phyloP scores from a whole-genome alignment of 2,113 vertebrate genomes.

The Geococcyx californianus region DNA sequence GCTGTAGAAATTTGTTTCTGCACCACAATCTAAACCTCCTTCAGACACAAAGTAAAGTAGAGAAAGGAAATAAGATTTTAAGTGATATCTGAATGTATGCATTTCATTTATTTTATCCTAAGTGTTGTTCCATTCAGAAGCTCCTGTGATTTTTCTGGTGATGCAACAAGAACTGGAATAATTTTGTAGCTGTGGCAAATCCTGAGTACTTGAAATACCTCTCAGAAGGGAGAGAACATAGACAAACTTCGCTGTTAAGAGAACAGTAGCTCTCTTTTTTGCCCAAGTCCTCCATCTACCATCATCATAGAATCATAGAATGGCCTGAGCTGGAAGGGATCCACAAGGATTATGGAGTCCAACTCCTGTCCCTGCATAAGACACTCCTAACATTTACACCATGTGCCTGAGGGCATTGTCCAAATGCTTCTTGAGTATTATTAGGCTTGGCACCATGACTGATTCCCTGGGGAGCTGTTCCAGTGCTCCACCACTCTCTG shows the following conservation, averaged over 20 bases:
- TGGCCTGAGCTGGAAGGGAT: too few species aligned
- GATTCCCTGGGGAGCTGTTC: too few species aligned
- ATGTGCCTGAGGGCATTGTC: too few species aligned
- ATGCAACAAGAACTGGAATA: neutral
- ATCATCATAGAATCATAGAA: too few species aligned
- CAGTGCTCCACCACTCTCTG: too few species aligned
- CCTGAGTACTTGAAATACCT: neutral
- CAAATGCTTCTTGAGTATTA: too few species aligned
- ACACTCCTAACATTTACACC: too few species aligned
- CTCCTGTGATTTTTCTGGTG: neutral
- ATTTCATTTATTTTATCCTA: neutral
- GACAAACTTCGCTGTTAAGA: neutral
- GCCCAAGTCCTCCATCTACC: neutral
- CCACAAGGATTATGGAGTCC: too few species aligned
- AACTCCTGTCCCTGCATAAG: too few species aligned
- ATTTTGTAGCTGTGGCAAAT: neutral
- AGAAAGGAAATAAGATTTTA: neutral
- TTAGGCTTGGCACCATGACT: too few species aligned
- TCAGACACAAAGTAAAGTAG: neutral
- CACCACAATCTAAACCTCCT: neutral
- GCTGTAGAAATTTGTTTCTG: neutral
- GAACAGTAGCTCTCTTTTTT: neutral
- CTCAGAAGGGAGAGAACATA: neutral
- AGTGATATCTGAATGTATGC: accelerated
- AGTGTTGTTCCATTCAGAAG: neutral